Evolutionary conservation across 1,140 invertebrate genomes (phyloP).

Genomic region (Lordiphosa clarofinis): DNA sequence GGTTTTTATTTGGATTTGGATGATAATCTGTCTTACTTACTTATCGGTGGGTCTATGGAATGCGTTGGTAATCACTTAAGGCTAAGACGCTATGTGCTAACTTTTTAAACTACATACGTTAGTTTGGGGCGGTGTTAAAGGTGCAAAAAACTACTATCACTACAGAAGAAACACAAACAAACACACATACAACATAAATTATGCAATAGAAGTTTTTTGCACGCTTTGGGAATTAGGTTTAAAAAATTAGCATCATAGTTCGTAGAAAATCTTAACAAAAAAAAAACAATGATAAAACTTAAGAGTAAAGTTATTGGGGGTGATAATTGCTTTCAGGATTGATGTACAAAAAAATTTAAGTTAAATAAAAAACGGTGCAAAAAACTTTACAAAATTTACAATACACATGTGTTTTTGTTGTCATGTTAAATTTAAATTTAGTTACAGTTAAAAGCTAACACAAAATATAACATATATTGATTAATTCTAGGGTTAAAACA

Average conservation of each 20-base stretch:
- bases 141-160: conserved; percentile 70
- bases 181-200: conserved; percentile 43
- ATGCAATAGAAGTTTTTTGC: conserved; percentile 73
- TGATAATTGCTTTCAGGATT: conserved; percentile 20
- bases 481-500: conserved; percentile 37
- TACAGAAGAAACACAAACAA: conserved; percentile 12
- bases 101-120: conserved; percentile 41
- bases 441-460: conserved; percentile 46
- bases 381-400: conserved; percentile 76
- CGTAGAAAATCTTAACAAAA: conserved; percentile 14
- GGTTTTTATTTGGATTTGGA: conserved; percentile 27
- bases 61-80: conserved; percentile 48
- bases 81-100: conserved; percentile 28
- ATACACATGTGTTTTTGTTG: conserved; percentile 39
- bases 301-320: conserved; percentile 19
- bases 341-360: conserved; percentile 23
- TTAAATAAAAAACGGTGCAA: conserved; percentile 56
- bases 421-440: conserved; percentile 54
- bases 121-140: conserved; percentile 28
- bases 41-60: conserved; percentile 56
- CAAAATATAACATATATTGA: conserved; percentile 47
- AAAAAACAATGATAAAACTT: conserved; percentile 24
- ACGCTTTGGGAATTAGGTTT: conserved; percentile 27
- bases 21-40: conserved; percentile 48
- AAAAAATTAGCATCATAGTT: conserved; percentile 61